These are phyloP conservation scores for Paradisaea rubra DNA, from an alignment of 2,113 vertebrate species.

Conservation along the genomic window DNA sequence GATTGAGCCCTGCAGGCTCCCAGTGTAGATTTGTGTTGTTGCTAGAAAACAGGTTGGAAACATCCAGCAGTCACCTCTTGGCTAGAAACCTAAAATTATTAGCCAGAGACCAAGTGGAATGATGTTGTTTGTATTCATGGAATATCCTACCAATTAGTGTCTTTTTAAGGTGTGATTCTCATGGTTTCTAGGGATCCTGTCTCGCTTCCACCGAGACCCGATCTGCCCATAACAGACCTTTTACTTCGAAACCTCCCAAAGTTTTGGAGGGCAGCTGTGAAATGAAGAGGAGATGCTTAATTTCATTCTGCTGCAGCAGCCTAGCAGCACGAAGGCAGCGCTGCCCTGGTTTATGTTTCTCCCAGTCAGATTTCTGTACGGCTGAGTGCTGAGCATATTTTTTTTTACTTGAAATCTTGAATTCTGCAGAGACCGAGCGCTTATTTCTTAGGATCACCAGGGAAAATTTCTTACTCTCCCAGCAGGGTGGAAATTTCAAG, in stretches of 20 bases:
- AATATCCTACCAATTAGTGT: background rate
- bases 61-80: background rate
- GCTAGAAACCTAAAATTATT: background rate
- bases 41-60: background rate
- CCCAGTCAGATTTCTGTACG: accelerated
- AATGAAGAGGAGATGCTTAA: background rate
- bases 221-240: background rate
- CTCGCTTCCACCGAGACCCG: background rate
- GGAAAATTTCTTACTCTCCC: background rate
- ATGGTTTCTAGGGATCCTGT: background rate
- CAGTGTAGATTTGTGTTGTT: background rate
- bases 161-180: background rate
- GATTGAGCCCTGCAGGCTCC: background rate
- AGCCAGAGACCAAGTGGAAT: background rate
- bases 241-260: background rate
- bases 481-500: background rate
- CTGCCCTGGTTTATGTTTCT: background rate
- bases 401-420: background rate
- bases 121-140: background rate
- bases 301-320: background rate
- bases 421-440: background rate
- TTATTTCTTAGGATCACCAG: background rate
- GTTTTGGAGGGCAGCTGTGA: background rate
- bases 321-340: accelerated
- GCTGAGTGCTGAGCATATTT: background rate